Percentiles rank a stretch among this genome's conserved stretches.
Conservation (phyloP, 2,113 vertebrate species). For the Labrus mixtus region DNA sequence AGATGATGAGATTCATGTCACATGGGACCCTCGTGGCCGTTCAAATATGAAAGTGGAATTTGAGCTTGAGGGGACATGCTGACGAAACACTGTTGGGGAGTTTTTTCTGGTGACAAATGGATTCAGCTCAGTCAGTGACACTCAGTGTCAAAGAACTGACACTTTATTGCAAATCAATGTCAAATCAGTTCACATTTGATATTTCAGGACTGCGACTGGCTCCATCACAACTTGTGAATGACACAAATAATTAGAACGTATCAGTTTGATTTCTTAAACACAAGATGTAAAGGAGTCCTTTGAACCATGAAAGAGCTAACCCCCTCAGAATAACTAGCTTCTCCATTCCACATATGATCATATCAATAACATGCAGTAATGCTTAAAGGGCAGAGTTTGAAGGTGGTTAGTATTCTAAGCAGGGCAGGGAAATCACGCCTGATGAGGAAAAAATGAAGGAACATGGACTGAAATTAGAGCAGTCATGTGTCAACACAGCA, state of each 20-base stretch:
- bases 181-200: neutral
- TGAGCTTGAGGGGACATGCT: neutral
- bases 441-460: conserved; percentile 65
- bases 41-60: conserved; percentile 6
- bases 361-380: conserved; percentile 7
- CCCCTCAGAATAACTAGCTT: neutral
- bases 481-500: conserved; percentile 73
- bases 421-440: conserved; percentile 64
- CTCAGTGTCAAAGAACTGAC: neutral
- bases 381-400: conserved; percentile 12
- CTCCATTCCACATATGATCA: neutral
- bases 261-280: neutral
- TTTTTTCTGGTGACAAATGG: neutral
- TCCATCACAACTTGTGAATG: neutral
- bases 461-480: conserved; percentile 78
- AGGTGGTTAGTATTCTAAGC: conserved; percentile 73
- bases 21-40: neutral
- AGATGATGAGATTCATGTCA: neutral
- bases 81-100: neutral
- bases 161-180: conserved; percentile 7
- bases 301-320: neutral
- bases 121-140: conserved; percentile 16
- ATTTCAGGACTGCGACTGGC: neutral
- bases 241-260: neutral
- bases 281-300: too few species aligned